Percentiles rank a stretch among this genome's conserved stretches.
Evolutionary conservation across 1,140 invertebrate species (phyloP).

Genomic region (Helicoverpa armigera): DNA sequence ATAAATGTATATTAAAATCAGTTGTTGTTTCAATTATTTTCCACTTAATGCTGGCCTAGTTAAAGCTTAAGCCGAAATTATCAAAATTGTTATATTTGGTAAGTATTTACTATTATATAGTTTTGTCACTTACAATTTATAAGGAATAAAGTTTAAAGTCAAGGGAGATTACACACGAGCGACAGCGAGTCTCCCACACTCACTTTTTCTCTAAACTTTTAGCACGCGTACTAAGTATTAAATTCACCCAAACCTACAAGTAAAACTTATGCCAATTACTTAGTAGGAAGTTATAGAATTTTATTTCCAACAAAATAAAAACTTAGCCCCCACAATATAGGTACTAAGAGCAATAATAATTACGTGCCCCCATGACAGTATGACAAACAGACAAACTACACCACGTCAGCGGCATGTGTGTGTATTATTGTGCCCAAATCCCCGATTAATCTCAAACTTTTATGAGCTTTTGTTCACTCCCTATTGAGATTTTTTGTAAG

Average conservation of each 20-base stretch:
- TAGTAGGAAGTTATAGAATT: background rate
- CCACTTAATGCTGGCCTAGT: too few species aligned
- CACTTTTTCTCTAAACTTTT: too few species aligned
- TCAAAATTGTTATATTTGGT: too few species aligned
- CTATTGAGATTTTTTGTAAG: conserved; percentile 74
- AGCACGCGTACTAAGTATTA: too few species aligned
- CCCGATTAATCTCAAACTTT: conserved; percentile 85
- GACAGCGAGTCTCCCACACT: too few species aligned
- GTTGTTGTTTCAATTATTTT: conserved; percentile 1
- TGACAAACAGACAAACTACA: conserved; percentile 66
- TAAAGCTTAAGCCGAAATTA: too few species aligned
- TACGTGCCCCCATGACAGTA: conserved; percentile 45
- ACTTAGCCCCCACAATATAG: background rate
- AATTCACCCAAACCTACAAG: too few species aligned
- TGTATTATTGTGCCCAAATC: conserved; percentile 81
- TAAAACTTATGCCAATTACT: background rate
- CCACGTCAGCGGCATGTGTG: conserved; percentile 74
- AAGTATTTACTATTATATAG: too few species aligned
- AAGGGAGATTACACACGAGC: too few species aligned
- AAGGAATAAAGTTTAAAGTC: too few species aligned
- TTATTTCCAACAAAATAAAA: too few species aligned
- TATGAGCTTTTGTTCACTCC: conserved; percentile 83
- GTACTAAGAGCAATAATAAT: conserved; percentile 40
- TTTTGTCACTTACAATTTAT: too few species aligned
- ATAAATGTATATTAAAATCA: conserved; percentile 18